Conservation (phyloP, 1,140 invertebrate genomes). For the Leptopilina boulardi region DNA sequence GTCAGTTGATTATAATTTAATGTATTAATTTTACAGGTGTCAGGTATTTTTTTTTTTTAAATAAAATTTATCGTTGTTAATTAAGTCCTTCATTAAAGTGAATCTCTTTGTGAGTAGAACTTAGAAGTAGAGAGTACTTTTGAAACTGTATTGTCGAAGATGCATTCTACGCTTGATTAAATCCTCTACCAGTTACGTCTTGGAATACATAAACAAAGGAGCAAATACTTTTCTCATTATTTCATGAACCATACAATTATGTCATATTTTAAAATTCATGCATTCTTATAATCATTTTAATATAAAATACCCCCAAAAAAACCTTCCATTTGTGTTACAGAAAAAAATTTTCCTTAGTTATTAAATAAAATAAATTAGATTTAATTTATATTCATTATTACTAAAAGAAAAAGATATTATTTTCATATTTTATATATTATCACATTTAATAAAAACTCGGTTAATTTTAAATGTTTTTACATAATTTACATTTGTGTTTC, state of each 20-base stretch:
- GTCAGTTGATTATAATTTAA: too few relatives aligned
- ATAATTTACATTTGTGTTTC: too few relatives aligned
- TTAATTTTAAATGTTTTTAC: too few relatives aligned
- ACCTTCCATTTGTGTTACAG: too few relatives aligned
- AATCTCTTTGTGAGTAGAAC: not conserved
- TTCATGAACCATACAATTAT: not conserved
- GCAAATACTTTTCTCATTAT: not conserved
- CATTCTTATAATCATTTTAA: not conserved
- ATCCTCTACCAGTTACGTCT: not conserved
- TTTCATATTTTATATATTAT: too few relatives aligned
- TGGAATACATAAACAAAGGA: not conserved
- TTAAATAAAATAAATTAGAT: too few relatives aligned
- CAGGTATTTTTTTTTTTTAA: not conserved
- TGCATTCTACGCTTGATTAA: constrained; percentile 14
- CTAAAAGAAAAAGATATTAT: too few relatives aligned
- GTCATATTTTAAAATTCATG: not conserved
- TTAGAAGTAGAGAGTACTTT: constrained; percentile 5
- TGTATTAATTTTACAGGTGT: too few relatives aligned
- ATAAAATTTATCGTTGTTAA: not conserved
- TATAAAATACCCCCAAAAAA: not conserved
- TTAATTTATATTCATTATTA: too few relatives aligned
- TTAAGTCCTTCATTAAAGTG: constrained; percentile 10
- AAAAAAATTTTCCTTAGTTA: too few relatives aligned
- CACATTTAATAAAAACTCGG: too few relatives aligned
- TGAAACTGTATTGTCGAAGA: constrained; percentile 21